Conservation (phyloP, 2,113 vertebrate species). For the Epinephelus lanceolatus region DNA sequence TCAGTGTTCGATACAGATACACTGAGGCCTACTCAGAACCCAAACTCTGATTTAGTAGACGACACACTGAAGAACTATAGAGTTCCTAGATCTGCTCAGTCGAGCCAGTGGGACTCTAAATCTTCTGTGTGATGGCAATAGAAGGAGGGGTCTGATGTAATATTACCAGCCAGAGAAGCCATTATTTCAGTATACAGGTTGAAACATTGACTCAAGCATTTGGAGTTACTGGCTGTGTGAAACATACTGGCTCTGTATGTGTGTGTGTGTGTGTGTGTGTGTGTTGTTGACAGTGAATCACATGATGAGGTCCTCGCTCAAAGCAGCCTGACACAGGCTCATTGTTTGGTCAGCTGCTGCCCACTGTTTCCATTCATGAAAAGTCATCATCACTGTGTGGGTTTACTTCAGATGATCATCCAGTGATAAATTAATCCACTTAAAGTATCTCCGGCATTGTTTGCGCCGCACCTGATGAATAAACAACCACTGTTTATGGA, state of each 20-base stretch:
- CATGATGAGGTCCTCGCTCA: slow-evolving; percentile 14
- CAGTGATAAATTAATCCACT: not conserved
- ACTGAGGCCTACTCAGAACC: too few species aligned
- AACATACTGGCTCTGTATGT: not conserved
- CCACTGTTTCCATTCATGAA: slow-evolving; percentile 34
- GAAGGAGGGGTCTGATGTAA: too few species aligned
- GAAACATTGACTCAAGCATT: too few species aligned
- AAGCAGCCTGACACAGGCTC: slow-evolving; percentile 20
- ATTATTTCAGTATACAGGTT: too few species aligned
- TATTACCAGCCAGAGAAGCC: too few species aligned
- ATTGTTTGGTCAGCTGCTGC: slow-evolving; percentile 44
- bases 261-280: not conserved
- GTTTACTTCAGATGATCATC: not conserved
- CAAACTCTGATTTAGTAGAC: too few species aligned
- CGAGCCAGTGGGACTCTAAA: too few species aligned
- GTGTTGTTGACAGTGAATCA: slow-evolving; percentile 13
- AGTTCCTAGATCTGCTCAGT: too few species aligned
- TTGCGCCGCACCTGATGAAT: not conserved
- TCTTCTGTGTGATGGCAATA: too few species aligned
- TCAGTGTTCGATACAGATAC: too few species aligned
- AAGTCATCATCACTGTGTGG: slow-evolving; percentile 3
- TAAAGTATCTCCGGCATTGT: not conserved
- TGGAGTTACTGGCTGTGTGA: not conserved
- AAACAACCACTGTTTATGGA: slow-evolving; percentile 57
- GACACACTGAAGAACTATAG: too few species aligned